Evolutionary conservation across 2,797 vertebrate genomes (phyloP).

Genomic region (Amniataba percoides): DNA sequence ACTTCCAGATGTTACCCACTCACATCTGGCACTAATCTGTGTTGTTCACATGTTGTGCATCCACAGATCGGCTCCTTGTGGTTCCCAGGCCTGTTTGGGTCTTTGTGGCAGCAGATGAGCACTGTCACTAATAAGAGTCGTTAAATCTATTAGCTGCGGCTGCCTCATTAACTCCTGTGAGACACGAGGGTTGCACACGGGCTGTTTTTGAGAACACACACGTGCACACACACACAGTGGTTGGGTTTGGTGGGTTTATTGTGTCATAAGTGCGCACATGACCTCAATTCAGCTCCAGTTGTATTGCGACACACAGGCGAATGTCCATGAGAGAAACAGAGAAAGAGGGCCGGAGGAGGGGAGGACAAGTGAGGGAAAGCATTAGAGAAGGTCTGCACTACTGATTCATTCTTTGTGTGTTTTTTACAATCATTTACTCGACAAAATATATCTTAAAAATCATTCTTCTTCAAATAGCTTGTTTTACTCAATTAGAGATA

Average conservation of each 20-base stretch:
- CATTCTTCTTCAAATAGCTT: no score
- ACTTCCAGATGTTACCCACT: slow-evolving; percentile 47
- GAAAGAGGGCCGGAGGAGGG: background rate
- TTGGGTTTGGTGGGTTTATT: background rate
- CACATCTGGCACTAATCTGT: slow-evolving; percentile 43
- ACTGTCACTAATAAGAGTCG: slow-evolving; percentile 31
- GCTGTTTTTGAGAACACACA: background rate
- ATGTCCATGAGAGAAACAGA: background rate
- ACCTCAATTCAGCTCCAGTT: slow-evolving; percentile 9
- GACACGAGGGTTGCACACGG: background rate
- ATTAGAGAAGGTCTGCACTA: background rate
- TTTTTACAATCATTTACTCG: background rate
- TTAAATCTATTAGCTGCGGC: slow-evolving; percentile 37
- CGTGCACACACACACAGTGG: background rate
- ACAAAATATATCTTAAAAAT: background rate
- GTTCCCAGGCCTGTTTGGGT: background rate
- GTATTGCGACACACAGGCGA: slow-evolving; percentile 22
- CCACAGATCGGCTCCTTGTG: slow-evolving; percentile 29
- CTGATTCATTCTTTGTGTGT: background rate
- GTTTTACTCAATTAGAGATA: background rate
- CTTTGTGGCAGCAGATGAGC: slow-evolving; percentile 18
- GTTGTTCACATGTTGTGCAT: slow-evolving; percentile 29
- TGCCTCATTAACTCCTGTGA: slow-evolving; percentile 1
- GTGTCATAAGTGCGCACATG: background rate
- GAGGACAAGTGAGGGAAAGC: background rate